Base-by-base conservation (phyloP, 2,113 vertebrate species). In the Nestor notabilis region DNA sequence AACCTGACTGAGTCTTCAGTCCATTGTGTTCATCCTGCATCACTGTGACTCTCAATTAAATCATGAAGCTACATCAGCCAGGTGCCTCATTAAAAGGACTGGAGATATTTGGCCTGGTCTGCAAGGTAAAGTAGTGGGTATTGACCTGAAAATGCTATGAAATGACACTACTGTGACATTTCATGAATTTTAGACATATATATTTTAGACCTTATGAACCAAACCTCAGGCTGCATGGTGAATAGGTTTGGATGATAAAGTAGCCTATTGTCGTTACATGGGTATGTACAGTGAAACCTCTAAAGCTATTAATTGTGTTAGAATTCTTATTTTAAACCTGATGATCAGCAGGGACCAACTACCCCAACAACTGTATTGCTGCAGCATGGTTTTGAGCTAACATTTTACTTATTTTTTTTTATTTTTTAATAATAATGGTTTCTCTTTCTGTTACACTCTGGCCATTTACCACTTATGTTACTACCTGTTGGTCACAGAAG, bases 11-110 rank as follows among this genome's bases (percentile, higher is more conserved):
- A 81, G 44, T 44, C 49, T 24, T 75, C 11, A 7, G 49, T 72
- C 71, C 18, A 0, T 17, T 56, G 11, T 3, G 2, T 55, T 35
- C 13, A 13, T 43, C 13, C n/a, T 1, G 2, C 18, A 69, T 20
- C 29, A 18, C 28, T 28, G 17, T 17, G 31, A 66, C 37, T 56
- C 29, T 64, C 13, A 16, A 13, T 41, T 33, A 88, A 80, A 83
- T 49, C 18, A 11, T 6, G 23, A 69, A 16, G 11, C 44, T 71
- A 37, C 5, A 58, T 47, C 44, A 93, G 35, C 33, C 49, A 47
- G 11, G 5, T 37, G 14, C 35, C 44, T 61, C 31, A 13, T 33
- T 29, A 43, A 68, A 76, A 61, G 44, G 7, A 49, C 27, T 77
- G 35, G 24, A 76, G 70, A 76, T 44, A 68, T 17, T 16, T 37